phyloP scores from a whole-genome alignment of 2,888 invertebrate genomes.

The Machimus rusticus region DNA sequence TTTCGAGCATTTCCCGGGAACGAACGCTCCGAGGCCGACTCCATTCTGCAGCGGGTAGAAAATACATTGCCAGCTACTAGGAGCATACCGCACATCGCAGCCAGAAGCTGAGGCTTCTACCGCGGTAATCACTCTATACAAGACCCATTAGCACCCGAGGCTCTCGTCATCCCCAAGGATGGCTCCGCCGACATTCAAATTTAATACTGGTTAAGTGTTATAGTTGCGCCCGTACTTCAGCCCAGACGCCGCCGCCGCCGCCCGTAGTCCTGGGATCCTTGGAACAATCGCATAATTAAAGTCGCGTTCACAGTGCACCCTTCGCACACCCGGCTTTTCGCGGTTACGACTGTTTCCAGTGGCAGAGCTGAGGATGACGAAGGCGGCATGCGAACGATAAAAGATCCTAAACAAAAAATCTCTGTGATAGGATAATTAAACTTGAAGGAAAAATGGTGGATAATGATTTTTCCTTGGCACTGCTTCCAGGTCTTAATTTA shows the following conservation, averaged over 20 bases:
- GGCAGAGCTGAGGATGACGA: background rate
- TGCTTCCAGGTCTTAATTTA: slow-evolving; percentile 32
- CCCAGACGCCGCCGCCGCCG: background rate
- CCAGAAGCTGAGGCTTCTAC: background rate
- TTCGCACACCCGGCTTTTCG: slow-evolving; percentile 23
- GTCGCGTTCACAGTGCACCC: slow-evolving; percentile 32
- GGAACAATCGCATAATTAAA: slow-evolving; percentile 40
- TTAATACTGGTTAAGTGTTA: slow-evolving; percentile 41
- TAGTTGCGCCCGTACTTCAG: slow-evolving; percentile 9
- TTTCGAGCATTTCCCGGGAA: background rate
- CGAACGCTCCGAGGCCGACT: background rate
- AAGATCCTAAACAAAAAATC: slow-evolving; percentile 41
- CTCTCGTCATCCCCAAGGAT: slow-evolving; percentile 16
- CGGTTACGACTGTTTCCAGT: slow-evolving; percentile 30
- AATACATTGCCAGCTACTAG: background rate
- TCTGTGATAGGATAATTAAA: slow-evolving; percentile 46
- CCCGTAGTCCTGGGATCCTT: background rate
- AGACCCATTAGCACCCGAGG: slow-evolving; percentile 35
- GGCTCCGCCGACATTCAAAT: slow-evolving; percentile 35
- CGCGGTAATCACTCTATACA: slow-evolving; percentile 35
- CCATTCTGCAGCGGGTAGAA: background rate
- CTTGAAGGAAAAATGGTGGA: slow-evolving; percentile 45
- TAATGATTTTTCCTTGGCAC: slow-evolving; percentile 40
- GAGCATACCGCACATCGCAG: background rate
- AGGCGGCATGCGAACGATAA: background rate